phyloP scores from a whole-genome alignment of 1,140 invertebrate species.

The Bradysia coprophila region DNA sequence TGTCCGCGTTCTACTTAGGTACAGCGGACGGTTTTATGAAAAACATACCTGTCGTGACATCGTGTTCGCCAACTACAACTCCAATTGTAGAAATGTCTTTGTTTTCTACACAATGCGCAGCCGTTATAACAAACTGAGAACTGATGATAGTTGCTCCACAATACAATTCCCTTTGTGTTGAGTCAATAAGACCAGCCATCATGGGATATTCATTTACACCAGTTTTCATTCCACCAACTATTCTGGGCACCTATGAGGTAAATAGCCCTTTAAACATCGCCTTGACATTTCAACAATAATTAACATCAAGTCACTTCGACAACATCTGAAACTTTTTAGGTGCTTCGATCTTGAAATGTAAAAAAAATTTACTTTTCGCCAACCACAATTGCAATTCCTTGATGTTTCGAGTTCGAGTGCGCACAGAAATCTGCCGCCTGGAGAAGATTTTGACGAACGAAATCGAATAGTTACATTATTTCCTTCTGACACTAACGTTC shows the following conservation, averaged over 20 bases:
- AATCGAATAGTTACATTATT: no score
- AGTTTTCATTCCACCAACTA: constrained; percentile 12
- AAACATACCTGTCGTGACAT: neutral
- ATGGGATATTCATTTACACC: constrained; percentile 14
- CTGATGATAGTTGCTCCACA: constrained; percentile 1
- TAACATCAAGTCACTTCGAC: neutral
- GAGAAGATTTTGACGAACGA: no score
- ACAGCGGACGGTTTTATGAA: no score
- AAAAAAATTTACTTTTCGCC: neutral
- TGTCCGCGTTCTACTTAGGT: no score
- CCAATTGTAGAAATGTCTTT: neutral
- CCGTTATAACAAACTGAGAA: neutral
- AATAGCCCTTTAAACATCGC: no score
- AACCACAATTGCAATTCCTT: neutral
- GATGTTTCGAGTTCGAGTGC: no score
- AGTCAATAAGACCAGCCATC: constrained; percentile 12
- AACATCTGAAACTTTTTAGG: neutral
- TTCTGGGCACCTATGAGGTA: no score
- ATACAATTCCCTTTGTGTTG: neutral
- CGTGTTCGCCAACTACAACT: neutral
- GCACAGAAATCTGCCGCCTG: no score
- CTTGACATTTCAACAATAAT: no score
- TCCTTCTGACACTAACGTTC: neutral
- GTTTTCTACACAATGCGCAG: neutral
- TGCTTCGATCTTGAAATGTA: neutral